Conservation (phyloP, 2,113 vertebrate species). For the Burhinus oedicnemus region DNA sequence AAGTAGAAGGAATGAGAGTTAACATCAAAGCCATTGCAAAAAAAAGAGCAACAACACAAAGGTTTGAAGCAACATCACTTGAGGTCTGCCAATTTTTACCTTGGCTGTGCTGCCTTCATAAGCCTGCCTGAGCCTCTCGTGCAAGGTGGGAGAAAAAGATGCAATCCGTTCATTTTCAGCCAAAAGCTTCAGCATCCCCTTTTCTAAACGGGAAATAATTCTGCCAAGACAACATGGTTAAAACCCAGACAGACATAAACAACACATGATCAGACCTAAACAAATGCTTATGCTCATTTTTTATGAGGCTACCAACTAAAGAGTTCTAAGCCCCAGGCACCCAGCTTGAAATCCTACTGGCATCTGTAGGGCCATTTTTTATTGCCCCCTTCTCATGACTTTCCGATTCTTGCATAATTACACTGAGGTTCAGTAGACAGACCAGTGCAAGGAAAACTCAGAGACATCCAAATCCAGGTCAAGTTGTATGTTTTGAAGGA, state of each 20-base stretch:
- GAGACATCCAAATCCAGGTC: neutral
- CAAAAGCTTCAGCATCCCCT: constrained; percentile 89
- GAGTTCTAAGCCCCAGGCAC: neutral
- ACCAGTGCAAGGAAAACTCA: neutral
- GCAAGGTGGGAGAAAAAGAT: constrained; percentile 86
- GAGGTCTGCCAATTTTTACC: constrained; percentile 71
- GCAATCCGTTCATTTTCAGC: constrained; percentile 93
- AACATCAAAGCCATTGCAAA: neutral
- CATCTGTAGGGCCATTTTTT: neutral
- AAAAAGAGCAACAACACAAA: neutral
- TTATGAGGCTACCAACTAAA: neutral
- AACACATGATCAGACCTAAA: neutral
- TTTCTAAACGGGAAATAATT: constrained; percentile 89
- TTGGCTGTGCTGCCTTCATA: constrained; percentile 88
- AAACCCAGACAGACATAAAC: neutral
- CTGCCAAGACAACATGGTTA: constrained; percentile 67
- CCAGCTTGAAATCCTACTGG: neutral
- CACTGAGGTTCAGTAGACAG: neutral
- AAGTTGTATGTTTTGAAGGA: neutral
- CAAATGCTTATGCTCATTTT: neutral
- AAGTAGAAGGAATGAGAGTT: neutral
- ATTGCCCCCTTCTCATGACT: neutral
- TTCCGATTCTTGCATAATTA: neutral
- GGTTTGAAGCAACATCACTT: neutral
- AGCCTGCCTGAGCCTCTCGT: constrained; percentile 82